A percentile compares a stretch with the other conserved stretches of the same genome.
Conservation (phyloP, 2,113 vertebrate genomes). For the Amphiprion ocellaris region DNA sequence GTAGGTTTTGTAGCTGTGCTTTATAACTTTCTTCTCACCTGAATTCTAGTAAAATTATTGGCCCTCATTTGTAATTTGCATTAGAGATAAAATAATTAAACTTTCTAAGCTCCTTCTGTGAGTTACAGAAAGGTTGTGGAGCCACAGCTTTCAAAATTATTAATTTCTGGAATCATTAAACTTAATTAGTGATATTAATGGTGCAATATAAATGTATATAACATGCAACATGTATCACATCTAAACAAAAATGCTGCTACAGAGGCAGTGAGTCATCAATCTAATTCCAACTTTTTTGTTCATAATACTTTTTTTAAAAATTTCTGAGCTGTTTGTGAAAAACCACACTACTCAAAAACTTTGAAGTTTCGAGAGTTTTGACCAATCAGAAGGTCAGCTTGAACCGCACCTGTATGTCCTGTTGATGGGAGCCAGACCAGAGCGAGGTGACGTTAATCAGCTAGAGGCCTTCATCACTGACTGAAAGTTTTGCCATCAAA, state of each 20-base stretch:
- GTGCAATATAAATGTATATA: conserved; percentile 22
- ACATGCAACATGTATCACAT: conserved; percentile 36
- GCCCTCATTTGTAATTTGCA: neutral
- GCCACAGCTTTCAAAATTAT: neutral
- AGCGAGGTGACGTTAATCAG: conserved; percentile 43
- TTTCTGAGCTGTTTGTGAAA: conserved; percentile 47
- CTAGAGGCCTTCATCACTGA: neutral
- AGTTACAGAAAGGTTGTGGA: conserved; percentile 1
- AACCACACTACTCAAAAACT: conserved; percentile 26
- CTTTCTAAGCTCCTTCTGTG: neutral
- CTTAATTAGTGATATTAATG: conserved; percentile 1
- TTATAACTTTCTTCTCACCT: neutral
- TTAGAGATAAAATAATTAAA: neutral
- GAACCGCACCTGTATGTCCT: conserved; percentile 20
- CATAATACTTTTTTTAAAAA: conserved; percentile 39
- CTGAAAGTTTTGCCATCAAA: conserved; percentile 8
- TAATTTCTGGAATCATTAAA: neutral
- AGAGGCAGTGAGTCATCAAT: conserved; percentile 29
- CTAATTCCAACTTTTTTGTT: conserved; percentile 35
- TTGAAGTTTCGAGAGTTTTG: neutral
- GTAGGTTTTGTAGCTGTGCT: neutral
- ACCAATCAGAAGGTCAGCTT: conserved; percentile 15
- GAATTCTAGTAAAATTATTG: neutral
- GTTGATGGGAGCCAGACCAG: conserved; percentile 44
- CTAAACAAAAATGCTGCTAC: conserved; percentile 9